Evolutionary conservation across 2,797 vertebrate genomes (phyloP).

Genomic region (Alfaro cultratus): DNA sequence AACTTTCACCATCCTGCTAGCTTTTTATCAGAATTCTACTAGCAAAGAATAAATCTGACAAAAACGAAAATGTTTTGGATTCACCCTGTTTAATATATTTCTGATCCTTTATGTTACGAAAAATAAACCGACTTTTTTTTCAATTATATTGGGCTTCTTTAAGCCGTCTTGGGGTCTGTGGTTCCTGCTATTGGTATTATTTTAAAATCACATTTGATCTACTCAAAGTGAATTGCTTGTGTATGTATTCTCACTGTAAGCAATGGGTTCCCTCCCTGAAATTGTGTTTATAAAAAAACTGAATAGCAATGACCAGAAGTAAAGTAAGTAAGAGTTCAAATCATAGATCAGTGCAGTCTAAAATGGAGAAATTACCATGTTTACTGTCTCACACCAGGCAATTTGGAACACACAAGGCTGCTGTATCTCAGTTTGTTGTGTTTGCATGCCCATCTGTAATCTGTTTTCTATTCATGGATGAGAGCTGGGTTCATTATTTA

Average conservation of each 20-base stretch:
- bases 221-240: background rate
- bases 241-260: background rate
- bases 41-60: background rate
- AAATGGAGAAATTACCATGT: constrained; percentile 10
- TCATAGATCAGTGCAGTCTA: background rate
- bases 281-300: background rate
- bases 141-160: background rate
- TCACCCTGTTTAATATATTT: background rate
- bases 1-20: background rate
- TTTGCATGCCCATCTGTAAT: constrained; percentile 7
- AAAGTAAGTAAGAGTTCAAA: constrained; percentile 7
- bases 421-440: background rate
- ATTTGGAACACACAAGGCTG: background rate
- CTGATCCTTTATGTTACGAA: background rate
- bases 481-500: constrained; percentile 5
- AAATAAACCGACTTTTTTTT: background rate
- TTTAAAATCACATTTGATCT: background rate
- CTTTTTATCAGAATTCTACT: background rate
- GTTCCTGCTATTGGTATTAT: background rate
- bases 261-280: background rate
- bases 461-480: constrained; percentile 11
- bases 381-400: background rate
- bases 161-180: background rate
- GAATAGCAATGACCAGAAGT: background rate
- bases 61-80: background rate